A percentile compares a stretch with the other conserved stretches of the same genome.
Evolutionary conservation across 2,797 vertebrate genomes (phyloP).

Genomic region (Peromyscus melanophrys): DNA sequence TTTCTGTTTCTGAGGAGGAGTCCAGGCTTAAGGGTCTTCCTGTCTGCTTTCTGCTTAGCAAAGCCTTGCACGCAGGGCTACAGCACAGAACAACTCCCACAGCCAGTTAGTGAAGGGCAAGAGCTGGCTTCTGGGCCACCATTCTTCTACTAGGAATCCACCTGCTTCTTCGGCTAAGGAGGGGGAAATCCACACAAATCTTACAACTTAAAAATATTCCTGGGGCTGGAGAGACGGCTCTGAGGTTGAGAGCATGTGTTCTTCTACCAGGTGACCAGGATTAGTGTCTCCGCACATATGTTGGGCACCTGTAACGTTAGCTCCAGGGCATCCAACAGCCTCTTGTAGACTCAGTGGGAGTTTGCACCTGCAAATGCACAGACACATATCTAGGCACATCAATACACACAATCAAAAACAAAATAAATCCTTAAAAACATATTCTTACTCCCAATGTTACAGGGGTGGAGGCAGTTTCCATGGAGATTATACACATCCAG

Average conservation of each 20-base stretch:
- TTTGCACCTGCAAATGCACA: background rate
- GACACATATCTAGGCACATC: background rate
- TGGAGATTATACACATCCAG: background rate
- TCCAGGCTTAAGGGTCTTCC: fast-evolving
- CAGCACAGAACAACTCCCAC: background rate
- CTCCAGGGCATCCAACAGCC: background rate
- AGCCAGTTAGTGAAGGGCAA: background rate
- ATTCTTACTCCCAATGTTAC: background rate
- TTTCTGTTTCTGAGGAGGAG: background rate
- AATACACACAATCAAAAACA: background rate
- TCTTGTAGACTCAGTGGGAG: background rate
- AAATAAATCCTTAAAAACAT: background rate
- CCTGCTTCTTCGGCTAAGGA: background rate
- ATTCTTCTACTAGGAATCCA: background rate
- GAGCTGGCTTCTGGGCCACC: background rate
- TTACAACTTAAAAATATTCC: background rate
- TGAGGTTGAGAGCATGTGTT: background rate
- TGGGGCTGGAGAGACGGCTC: background rate
- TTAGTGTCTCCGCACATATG: background rate
- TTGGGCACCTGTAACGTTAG: background rate
- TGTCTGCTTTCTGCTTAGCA: background rate
- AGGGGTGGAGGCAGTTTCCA: background rate
- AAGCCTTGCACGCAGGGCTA: background rate
- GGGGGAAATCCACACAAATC: background rate
- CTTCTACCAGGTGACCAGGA: background rate